Evolutionary conservation across 2,888 invertebrate species (phyloP), one percentile per base, ranked within the genome.

Genomic region (Lasioglossum lativentre): DNA sequence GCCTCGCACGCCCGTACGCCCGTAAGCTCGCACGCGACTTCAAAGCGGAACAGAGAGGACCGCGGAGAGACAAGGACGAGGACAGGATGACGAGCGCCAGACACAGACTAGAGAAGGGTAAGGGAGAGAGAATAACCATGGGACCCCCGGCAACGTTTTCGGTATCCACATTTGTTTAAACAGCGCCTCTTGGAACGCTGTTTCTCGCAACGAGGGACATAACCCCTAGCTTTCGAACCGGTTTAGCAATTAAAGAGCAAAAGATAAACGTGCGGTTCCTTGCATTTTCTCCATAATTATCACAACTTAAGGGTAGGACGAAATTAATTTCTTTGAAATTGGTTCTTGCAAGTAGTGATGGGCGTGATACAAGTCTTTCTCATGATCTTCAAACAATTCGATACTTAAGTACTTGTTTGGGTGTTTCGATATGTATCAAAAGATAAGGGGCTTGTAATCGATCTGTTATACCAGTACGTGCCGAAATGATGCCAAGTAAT

Each of bases 21-120:
- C 23, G 52, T 23, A 27, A 12, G 30, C 66, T 30, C 34, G 66
- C 86, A 86, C 77, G 85, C 88, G 70, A 88, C 75, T 80, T 82
- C 45, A 76, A 88, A 75, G 86, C 68, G 80, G n/a, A 40, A 78
- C 47, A 73, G 59, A 76, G 80, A 78, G 56, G 42, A 19, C 12
- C 63, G n/a, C 27, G 66, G 76, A 56, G 45, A 23, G 56, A 66
- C n/a, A 63, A 56, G 52, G 66, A 52, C 59, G 59, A 16, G 66
- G 75, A 68, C 45, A 63, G 81, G 79, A 71, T 63, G 84, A 78
- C 80, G 68, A 74, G 47, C 72, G 30, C 63, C 63, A 75, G 78
- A 14, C 45, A 38, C 42, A 66, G 74, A 75, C n/a, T 70, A 8
- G 63, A 14, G 66, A 70, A 47, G 63, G 12, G 68, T 66, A 72